Conservation (phyloP, 2,797 vertebrate genomes). For the Lepus oiostolus region DNA sequence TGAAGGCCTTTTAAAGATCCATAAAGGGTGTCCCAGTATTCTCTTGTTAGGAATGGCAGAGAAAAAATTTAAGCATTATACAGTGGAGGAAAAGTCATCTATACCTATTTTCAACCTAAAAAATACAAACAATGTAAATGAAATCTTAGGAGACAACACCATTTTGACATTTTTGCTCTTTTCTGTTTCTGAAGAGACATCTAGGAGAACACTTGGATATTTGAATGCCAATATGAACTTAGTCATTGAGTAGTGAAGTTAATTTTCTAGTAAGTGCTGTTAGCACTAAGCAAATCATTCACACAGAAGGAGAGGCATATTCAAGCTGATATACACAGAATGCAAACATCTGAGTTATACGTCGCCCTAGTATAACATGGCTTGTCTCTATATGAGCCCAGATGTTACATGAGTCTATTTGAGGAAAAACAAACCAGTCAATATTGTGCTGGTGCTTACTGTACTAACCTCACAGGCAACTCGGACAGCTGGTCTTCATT, state of each 20-base stretch:
- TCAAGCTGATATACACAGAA: conserved; percentile 23
- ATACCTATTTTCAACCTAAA: background rate
- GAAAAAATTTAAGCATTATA: background rate
- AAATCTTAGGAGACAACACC: background rate
- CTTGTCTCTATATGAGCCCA: conserved; percentile 51
- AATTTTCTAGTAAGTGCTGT: conserved; percentile 52
- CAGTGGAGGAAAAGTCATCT: background rate
- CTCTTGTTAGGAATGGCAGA: background rate
- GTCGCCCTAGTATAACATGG: conserved; percentile 22
- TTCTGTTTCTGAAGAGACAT: conserved; percentile 34
- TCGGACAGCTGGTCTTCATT: background rate
- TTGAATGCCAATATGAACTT: conserved; percentile 20
- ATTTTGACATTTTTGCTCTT: conserved; percentile 22
- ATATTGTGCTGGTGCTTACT: background rate
- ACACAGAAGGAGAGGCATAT: conserved; percentile 60
- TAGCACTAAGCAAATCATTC: background rate
- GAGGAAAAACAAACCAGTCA: background rate
- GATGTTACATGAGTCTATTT: conserved; percentile 69
- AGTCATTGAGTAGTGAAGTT: conserved; percentile 38
- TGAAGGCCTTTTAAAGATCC: background rate
- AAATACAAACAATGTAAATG: background rate
- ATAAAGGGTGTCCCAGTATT: background rate
- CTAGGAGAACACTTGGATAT: conserved; percentile 12
- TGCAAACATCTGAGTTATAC: conserved; percentile 69
- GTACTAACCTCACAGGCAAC: background rate